Evolutionary conservation across 2,113 vertebrate genomes (phyloP), one percentile per base, ranked within the genome.

Genomic region (Aldabrachelys gigantea): DNA sequence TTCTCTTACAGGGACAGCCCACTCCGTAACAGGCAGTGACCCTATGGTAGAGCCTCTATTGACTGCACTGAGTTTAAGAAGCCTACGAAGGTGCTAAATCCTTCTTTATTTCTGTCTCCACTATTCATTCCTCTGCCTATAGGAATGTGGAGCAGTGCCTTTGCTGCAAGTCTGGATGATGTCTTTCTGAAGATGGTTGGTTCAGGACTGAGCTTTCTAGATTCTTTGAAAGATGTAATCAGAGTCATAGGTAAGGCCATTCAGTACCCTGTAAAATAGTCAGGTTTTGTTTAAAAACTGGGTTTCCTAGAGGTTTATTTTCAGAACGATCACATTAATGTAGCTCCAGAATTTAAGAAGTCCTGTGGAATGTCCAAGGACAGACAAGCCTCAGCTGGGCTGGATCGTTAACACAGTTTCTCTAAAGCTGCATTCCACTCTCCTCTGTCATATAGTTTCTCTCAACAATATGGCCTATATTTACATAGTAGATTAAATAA

Each of bases 61-160:
- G 24, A 29, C 84, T 84, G 29, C 21, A 21, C 6, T 2, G 22
- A 19, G 16, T 53, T 2, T 87, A 83, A 72, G 62, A 92, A 93
- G 7, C 13, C 10, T 85, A 53, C 54, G 38, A 41, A 22, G 65
- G 10, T 52, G 31, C 82, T 91, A 85, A 92, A 79, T 65, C 82
- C 10, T 94, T 89, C 11, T 1, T 1, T 3, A 0, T 97, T 88
- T 95, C 50, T 89, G 21, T 47, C 7, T 44, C 27, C 12, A 44
- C 13, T 47, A 76, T 12, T 25, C 38, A 3, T 47, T 47, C 21
- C 41, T 78, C 54, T 94, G 56, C 84, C 53, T 91, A 2, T 78
- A 99, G 98, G 98, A 57, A 90, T 98, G 50, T 99, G 98, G 98
- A 98, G 98, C 80, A 99, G 98, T 44, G 98, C 98, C 65, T 99